Percentiles rank a stretch among this genome's conserved stretches.
These are phyloP conservation scores for Argyresthia goedartella DNA, from an alignment of 2,888 invertebrate species.

Conservation along the genomic window DNA sequence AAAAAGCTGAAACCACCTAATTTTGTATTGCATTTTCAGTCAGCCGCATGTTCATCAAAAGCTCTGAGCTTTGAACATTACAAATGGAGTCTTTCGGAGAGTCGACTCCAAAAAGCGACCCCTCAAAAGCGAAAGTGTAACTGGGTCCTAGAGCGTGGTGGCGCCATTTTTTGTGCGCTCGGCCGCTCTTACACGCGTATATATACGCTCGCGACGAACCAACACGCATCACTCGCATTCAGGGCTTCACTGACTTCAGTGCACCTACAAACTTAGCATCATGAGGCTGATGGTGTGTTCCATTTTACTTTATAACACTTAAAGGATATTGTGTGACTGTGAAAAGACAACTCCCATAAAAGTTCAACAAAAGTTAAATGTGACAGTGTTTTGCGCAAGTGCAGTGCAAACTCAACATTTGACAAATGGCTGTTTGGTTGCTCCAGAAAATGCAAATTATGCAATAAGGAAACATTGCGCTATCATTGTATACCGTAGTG, in stretches of 20 bases:
- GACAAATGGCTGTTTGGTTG: neutral
- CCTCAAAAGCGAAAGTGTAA: conserved; percentile 68
- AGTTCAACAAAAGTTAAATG: neutral
- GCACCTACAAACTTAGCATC: conserved; percentile 65
- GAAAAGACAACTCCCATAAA: too few relatives aligned
- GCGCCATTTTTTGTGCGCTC: conserved; percentile 62
- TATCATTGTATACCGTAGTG: conserved; percentile 26
- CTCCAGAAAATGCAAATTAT: conserved; percentile 17
- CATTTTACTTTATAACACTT: conserved; percentile 8
- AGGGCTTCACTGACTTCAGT: conserved; percentile 68
- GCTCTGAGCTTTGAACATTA: conserved; percentile 4
- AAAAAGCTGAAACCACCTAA: too few relatives aligned
- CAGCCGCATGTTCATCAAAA: too few relatives aligned
- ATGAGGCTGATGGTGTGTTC: conserved; percentile 69
- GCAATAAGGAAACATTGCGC: conserved; percentile 44
- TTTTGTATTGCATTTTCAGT: too few relatives aligned
- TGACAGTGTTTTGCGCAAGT: neutral
- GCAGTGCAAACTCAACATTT: neutral
- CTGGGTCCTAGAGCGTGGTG: conserved; percentile 55
- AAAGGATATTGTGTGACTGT: too few relatives aligned
- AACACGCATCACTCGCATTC: conserved; percentile 69
- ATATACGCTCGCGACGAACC: conserved; percentile 52
- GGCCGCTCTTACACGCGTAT: conserved; percentile 59
- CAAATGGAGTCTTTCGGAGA: conserved; percentile 53
- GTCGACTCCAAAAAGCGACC: conserved; percentile 31